A percentile compares a stretch with the other conserved stretches of the same genome.
Conservation (phyloP, 1,140 invertebrate genomes). For the Drosophila oshimai region DNA sequence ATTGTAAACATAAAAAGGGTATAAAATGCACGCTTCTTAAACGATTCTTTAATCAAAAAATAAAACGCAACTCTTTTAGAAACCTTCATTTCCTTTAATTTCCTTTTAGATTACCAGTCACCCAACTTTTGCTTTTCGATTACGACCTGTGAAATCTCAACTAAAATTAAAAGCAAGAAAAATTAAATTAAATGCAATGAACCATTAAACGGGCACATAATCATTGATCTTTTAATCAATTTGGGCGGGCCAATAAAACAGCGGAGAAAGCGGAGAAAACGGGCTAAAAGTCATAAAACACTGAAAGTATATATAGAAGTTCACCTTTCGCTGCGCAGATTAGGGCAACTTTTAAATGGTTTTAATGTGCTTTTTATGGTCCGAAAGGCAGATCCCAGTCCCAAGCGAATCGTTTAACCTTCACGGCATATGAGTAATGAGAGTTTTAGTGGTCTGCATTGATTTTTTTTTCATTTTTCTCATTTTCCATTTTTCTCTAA, state of each 20-base stretch:
- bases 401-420: conserved; percentile 20
- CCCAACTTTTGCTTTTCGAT: neutral
- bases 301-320: conserved; percentile 48
- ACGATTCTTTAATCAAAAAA: neutral
- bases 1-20: no score
- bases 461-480: conserved; percentile 69
- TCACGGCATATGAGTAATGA: conserved; percentile 72
- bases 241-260: conserved; percentile 60
- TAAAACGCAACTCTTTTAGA: no score
- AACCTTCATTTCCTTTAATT: conserved; percentile 4
- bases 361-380: conserved; percentile 75
- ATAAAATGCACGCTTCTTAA: no score
- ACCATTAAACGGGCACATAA: conserved; percentile 72
- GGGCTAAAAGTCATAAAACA: conserved; percentile 66
- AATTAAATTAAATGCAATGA: conserved; percentile 70
- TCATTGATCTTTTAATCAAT: conserved; percentile 81
- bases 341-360: conserved; percentile 77
- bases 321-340: conserved; percentile 56
- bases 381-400: conserved; percentile 6
- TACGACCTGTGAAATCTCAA: conserved; percentile 35
- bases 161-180: conserved; percentile 26
- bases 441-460: conserved; percentile 65
- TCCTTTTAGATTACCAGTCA: neutral
- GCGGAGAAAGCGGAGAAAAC: conserved; percentile 8
- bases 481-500: neutral